Evolutionary conservation across 2,888 invertebrate species (phyloP), one percentile per base, ranked within the genome.

Genomic region (Ethmia dodecea): DNA sequence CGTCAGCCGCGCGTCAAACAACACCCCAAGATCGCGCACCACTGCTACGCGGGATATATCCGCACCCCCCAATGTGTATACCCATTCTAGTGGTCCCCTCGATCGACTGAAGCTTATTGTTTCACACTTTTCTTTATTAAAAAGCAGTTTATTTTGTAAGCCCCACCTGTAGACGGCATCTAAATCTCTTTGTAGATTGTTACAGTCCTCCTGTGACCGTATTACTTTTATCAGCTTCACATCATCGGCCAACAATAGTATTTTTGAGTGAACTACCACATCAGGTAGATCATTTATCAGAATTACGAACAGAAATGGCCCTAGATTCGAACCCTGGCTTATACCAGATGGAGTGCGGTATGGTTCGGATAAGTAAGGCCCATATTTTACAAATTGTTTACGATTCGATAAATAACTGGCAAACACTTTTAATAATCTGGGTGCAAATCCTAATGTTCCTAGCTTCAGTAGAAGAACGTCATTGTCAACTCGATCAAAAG

Each of bases 401-500:
- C 26, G 15, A 25, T 29, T 29, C 5, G 10, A 2, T 1, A 35
- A 10, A 15, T 35, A 35, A 3, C 13, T 10, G 1, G 35, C 29
- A 11, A 35, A 29, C 2, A 35, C 8, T 5, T 11, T 14, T 2
- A 35, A 5, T 2, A 29, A 6, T 8, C 16, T 8, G 4, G 29
- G 28, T 2, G 29, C n/a, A 16, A 28, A 29, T 2, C 35, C 28
- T 3, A 35, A 25, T 1, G 14, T 11, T 8, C 11, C 8, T 8
- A 35, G 25, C 10, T 35, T 35, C 1, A 8, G 8, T 4, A 35
- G 15, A 11, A 35, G 15, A 2, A 29, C 12, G 13, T 35, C 35
- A 13, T 29, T 35, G 13, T 35, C 25, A 1, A 35, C 35, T 2
- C 14, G 14, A 13, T 35, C 35, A 12, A 35, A 35, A 3, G 29